A percentile compares a stretch with the other conserved stretches of the same genome.
phyloP scores from a whole-genome alignment of 2,797 vertebrate species.

The Microchirus variegatus region DNA sequence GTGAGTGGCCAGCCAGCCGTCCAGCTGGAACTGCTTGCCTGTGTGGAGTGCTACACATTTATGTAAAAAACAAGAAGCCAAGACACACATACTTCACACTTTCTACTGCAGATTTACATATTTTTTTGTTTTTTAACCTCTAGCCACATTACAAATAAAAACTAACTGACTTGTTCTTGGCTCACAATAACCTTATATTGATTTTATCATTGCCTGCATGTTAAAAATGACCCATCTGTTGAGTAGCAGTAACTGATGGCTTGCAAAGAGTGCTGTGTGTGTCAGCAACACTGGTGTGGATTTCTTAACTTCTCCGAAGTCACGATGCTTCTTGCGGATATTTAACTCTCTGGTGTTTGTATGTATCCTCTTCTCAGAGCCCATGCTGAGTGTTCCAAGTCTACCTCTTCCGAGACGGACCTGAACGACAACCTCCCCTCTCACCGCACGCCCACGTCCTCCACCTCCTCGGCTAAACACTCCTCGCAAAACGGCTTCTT shows the following conservation, averaged over 20 bases:
- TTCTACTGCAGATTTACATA: neutral
- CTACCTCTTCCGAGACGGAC: slow-evolving; percentile 95
- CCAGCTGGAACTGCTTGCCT: slow-evolving; percentile 68
- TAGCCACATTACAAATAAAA: neutral
- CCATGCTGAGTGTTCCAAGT: slow-evolving; percentile 89
- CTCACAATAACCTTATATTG: slow-evolving; percentile 10
- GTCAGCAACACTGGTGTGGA: slow-evolving; percentile 1
- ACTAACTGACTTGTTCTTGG: slow-evolving; percentile 5
- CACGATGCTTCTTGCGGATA: neutral
- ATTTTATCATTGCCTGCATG: slow-evolving; percentile 40
- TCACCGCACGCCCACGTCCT: slow-evolving; percentile 86
- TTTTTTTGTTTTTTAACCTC: neutral
- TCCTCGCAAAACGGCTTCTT: slow-evolving; percentile 92
- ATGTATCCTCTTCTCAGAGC: slow-evolving; percentile 75
- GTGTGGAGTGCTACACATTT: slow-evolving; percentile 61
- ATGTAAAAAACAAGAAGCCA: slow-evolving; percentile 14
- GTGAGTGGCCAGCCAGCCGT: slow-evolving; percentile 83
- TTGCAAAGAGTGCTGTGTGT: slow-evolving; percentile 29
- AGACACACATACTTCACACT: slow-evolving; percentile 8
- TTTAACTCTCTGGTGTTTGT: slow-evolving; percentile 20
- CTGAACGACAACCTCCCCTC: slow-evolving; percentile 95
- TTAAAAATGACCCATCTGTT: slow-evolving; percentile 5
- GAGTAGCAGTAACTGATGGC: neutral
- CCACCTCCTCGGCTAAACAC: slow-evolving; percentile 86
- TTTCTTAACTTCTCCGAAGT: slow-evolving; percentile 15